Evolutionary conservation across 2,113 vertebrate genomes (phyloP), one percentile per base, ranked within the genome.

Genomic region (Natator depressus): DNA sequence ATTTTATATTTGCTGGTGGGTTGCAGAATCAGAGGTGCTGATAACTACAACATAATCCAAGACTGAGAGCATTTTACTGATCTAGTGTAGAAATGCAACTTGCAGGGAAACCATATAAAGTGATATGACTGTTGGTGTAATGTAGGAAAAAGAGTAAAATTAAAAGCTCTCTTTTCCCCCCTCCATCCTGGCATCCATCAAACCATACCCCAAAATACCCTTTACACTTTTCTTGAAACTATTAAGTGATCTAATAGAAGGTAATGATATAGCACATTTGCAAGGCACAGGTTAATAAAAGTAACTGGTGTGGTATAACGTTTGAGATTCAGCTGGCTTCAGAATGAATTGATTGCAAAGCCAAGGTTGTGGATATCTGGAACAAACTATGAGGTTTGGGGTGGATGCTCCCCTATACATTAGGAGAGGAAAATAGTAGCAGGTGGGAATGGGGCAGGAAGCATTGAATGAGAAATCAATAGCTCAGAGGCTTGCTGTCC

Each of bases 161-260:
- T 0, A 86, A 11, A 88, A 57, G 24, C 24, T 8, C 5, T 59
- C 7, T 82, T 89, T 90, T 89, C 2, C 59, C 8, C 5, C 27
- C 8, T 49, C 24, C 51, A 75, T 75, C 3, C 10, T 85, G 4
- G 0, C 12, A 1, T 0, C 2, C 20, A 14, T 53, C 17, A 38
- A 72, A 72, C 17, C 88, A n/a, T 14, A 1, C 20, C 51, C n/a
- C 22, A 29, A 9, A 82, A 8, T 35, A 14, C 35, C 31, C 24
- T 78, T 57, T 78, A 5, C 1, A 0, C 55, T 1, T 4, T 22
- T 53, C n/a, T 54, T 84, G 38, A 8, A 62, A 0, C 50, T 49
- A 51, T 17, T 42, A 51, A 83, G 17, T 17, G 25, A 53, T 82
- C 89, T 79, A 51, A 38, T 22, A 38, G 16, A 72, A 72, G 19